Percentiles rank a stretch among this genome's conserved stretches.
Evolutionary conservation across 2,888 invertebrate species (phyloP).

Genomic region (Osedax frankpressi): DNA sequence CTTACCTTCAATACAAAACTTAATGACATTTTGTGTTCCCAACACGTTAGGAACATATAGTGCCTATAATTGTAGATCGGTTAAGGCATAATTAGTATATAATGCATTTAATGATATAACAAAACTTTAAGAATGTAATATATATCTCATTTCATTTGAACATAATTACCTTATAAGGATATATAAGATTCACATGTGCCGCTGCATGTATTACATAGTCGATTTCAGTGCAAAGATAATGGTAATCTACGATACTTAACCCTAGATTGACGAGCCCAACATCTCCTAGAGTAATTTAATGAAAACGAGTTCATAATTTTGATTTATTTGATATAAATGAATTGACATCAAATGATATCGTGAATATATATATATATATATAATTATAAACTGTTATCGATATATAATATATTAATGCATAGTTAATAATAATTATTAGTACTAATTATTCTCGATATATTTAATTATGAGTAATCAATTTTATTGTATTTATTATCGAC

Average conservation of each 20-base stretch:
- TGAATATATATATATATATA: not conserved
- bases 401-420: not conserved
- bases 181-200: constrained; percentile 47
- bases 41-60: constrained; percentile 45
- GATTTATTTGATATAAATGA: not conserved
- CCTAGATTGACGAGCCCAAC: constrained; percentile 44
- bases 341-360: no score
- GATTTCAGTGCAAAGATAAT: constrained; percentile 43
- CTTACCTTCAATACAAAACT: constrained; percentile 45
- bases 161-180: constrained; percentile 46
- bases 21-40: constrained; percentile 46
- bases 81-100: no score
- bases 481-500: no score
- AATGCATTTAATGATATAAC: no score
- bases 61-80: no score
- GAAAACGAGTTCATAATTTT: not conserved
- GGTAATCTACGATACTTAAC: constrained; percentile 44
- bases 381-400: not conserved
- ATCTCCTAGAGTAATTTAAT: constrained; percentile 39
- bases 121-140: no score
- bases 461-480: no score
- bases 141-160: no score
- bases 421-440: not conserved
- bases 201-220: constrained; percentile 47
- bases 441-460: no score